phyloP scores from a whole-genome alignment of 1,140 invertebrate species.

The Melipona quadrifasciata region DNA sequence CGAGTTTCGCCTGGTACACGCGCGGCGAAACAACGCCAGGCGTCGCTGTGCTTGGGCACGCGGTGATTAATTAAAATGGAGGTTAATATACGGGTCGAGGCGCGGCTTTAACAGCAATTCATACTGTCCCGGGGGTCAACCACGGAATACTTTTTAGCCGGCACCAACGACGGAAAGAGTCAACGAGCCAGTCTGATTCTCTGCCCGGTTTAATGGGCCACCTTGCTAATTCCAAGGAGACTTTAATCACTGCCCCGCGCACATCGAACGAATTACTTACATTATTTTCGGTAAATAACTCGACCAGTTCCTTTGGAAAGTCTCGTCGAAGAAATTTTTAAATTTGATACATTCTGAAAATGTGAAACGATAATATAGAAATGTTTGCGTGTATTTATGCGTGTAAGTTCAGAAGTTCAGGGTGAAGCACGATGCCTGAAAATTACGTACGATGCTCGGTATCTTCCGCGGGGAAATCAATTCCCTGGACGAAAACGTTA shows the following conservation, averaged over 20 bases:
- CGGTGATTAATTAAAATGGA: slow-evolving; percentile 72
- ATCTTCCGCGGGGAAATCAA: background rate
- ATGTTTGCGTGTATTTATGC: too few species aligned
- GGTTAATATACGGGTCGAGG: slow-evolving; percentile 69
- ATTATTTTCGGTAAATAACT: background rate
- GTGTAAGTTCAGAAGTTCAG: too few species aligned
- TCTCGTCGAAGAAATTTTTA: too few species aligned
- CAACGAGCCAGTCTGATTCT: slow-evolving; percentile 20
- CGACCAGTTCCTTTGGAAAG: background rate
- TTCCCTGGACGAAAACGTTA: background rate
- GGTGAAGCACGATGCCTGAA: too few species aligned
- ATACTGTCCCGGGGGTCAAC: slow-evolving; percentile 55
- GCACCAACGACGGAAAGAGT: slow-evolving; percentile 5
- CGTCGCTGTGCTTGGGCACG: background rate
- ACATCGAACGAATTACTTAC: slow-evolving; percentile 30
- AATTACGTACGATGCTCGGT: too few species aligned
- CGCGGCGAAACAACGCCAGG: slow-evolving; percentile 4
- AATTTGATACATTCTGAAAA: too few species aligned
- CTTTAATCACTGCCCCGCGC: slow-evolving; percentile 27
- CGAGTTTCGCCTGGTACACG: too few species aligned
- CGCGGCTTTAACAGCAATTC: slow-evolving; percentile 64
- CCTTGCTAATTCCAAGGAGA: slow-evolving; percentile 30
- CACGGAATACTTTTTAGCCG: slow-evolving; percentile 56
- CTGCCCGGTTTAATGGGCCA: slow-evolving; percentile 12
- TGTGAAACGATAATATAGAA: too few species aligned